A percentile compares a stretch with the other conserved stretches of the same genome.
phyloP scores from a whole-genome alignment of 2,888 invertebrate genomes.

The Hyposoter didymator region DNA sequence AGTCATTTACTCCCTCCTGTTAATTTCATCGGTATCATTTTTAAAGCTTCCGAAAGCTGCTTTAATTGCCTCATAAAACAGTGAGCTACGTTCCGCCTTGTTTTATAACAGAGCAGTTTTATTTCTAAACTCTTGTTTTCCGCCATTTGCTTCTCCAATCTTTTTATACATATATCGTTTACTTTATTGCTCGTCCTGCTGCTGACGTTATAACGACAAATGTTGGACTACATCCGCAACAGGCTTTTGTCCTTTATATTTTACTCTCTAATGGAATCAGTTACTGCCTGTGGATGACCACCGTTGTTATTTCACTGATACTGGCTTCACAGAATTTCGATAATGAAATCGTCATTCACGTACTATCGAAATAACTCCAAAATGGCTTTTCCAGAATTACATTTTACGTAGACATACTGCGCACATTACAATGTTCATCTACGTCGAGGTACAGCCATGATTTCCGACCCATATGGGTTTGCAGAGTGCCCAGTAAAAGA shows the following conservation, averaged over 20 bases:
- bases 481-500: not conserved
- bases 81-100: slow-evolving; percentile 65
- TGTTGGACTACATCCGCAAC: slow-evolving; percentile 22
- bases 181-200: slow-evolving; percentile 53
- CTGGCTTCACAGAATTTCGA: not conserved
- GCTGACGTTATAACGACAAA: slow-evolving; percentile 46
- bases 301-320: not conserved
- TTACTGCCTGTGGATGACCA: not conserved
- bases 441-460: not conserved
- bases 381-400: not conserved
- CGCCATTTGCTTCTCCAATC: slow-evolving; percentile 53
- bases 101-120: slow-evolving; percentile 36
- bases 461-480: not conserved
- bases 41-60: slow-evolving; percentile 71
- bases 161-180: slow-evolving; percentile 26
- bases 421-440: not conserved
- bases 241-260: slow-evolving; percentile 18
- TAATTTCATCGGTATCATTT: slow-evolving; percentile 70
- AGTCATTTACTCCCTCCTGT: slow-evolving; percentile 39
- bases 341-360: not conserved
- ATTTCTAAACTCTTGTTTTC: slow-evolving; percentile 50
- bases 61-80: slow-evolving; percentile 76
- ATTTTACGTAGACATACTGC: not conserved
- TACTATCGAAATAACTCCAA: not conserved
- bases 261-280: not conserved